Evolutionary conservation across 1,140 invertebrate species (phyloP).

Genomic region (Dendroctonus valens): DNA sequence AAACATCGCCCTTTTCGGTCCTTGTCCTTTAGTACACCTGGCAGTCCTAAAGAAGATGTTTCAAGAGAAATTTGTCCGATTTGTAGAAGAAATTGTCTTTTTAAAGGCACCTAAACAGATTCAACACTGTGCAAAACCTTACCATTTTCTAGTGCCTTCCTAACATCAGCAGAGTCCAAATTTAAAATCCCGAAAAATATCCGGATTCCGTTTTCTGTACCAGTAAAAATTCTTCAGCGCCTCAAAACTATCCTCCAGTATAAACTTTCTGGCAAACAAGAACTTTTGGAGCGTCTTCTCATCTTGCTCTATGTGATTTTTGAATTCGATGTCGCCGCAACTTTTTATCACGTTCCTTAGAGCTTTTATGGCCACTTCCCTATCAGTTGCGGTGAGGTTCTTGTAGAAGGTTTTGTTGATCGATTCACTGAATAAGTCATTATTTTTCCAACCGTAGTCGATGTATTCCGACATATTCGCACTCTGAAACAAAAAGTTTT

Average conservation of each 20-base stretch:
- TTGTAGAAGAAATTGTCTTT: too few species aligned
- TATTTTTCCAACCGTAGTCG: conserved; percentile 43
- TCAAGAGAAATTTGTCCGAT: too few species aligned
- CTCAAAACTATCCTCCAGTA: conserved; percentile 72
- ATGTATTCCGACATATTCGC: conserved; percentile 46
- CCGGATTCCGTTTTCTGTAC: conserved; percentile 69
- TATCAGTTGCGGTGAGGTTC: conserved; percentile 21
- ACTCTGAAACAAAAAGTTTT: not conserved
- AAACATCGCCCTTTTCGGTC: conserved; percentile 79
- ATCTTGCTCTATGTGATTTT: conserved; percentile 55
- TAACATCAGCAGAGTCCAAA: conserved; percentile 66
- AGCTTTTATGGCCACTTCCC: conserved; percentile 33
- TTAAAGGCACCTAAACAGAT: too few species aligned
- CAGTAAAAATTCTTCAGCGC: conserved; percentile 76
- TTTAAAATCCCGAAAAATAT: conserved; percentile 70
- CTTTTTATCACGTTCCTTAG: conserved; percentile 40
- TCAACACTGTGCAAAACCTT: conserved; percentile 4
- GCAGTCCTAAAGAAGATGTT: conserved; percentile 54
- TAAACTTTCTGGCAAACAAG: conserved; percentile 80
- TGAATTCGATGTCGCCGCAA: conserved; percentile 43
- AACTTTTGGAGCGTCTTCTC: conserved; percentile 80
- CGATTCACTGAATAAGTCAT: conserved; percentile 16
- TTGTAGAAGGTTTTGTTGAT: conserved; percentile 25
- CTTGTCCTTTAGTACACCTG: conserved; percentile 72
- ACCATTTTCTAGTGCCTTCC: conserved; percentile 74